Base-by-base conservation (phyloP, 2,797 vertebrate genomes). In the Paratrypauchen microcephalus region DNA sequence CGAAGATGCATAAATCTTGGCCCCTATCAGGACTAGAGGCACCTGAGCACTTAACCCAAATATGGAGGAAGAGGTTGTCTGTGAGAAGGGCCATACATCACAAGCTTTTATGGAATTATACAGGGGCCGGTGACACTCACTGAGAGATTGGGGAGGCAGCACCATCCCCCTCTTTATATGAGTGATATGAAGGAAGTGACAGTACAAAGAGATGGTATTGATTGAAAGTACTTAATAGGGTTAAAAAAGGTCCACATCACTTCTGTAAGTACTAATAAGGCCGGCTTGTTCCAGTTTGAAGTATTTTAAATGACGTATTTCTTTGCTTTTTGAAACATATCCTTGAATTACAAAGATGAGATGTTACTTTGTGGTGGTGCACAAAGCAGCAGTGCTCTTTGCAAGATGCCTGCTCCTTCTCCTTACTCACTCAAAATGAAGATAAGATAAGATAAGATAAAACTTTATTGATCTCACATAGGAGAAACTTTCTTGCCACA, bases 81-180 rank as follows among this genome's bases (percentile, higher is more conserved):
- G 65, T 60, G 65, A 7, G 32, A 23, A 30, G 21, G 21, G 28
- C 6, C 11, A 77, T 77, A 72, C 66, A 83, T 75, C 69, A 60
- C 68, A 70, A 21, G 48, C 65, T 65, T 78, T 75, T 58, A 84
- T 75, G 84, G 65, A 81, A 87, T 87, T 83, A 84, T 13, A 23
- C 61, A 52, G 5, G 5, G 64, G 68, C 16, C 58, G 48, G 68
- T 74, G 77, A 83, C 72, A 78, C 73, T 85, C 67, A 78, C 72
- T 81, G 74, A 86, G 83, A 59, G 57, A 30, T 54, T 4, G 13
- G 57, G 55, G 41, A 24, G 56, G 32, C 5, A 36, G 74, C 16
- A 57, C 23, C 61, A 50, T 72, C 68, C 68, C 68, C 48, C 72
- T 50, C 58, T 5, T 12, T 41, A 36, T 36, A 2, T 36, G 32